Conservation (phyloP, 1,140 invertebrate genomes). For the Drosophila azteca region DNA sequence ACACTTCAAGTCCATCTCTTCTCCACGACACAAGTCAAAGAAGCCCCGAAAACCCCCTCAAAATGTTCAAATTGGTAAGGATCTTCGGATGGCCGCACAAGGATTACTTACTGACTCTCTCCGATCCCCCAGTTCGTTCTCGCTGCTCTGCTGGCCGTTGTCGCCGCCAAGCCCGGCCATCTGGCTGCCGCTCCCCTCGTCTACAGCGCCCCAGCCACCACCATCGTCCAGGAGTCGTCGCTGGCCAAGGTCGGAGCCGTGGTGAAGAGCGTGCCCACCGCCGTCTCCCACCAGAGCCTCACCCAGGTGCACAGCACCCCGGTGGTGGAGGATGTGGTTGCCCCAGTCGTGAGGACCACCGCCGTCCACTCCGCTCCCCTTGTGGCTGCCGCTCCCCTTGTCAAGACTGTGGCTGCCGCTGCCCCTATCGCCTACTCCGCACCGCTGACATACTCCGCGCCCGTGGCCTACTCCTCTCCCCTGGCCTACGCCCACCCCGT, state of each 20-base stretch:
- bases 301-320: slow-evolving; percentile 74
- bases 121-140: slow-evolving; percentile 84
- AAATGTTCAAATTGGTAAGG: slow-evolving; percentile 84
- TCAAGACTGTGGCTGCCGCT: slow-evolving; percentile 26
- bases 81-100: background rate
- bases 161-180: slow-evolving; percentile 84
- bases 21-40: slow-evolving; percentile 54
- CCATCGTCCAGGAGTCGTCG: slow-evolving; percentile 61
- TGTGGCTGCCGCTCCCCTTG: slow-evolving; percentile 34
- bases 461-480: slow-evolving; percentile 32
- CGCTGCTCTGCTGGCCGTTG: slow-evolving; percentile 85
- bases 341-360: slow-evolving; percentile 72
- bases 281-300: slow-evolving; percentile 84
- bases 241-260: slow-evolving; percentile 78
- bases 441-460: slow-evolving; percentile 44
- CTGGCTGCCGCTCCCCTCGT: slow-evolving; percentile 64
- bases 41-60: slow-evolving; percentile 48
- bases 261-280: slow-evolving; percentile 82
- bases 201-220: slow-evolving; percentile 55
- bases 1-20: slow-evolving; percentile 60
- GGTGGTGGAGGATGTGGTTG: slow-evolving; percentile 69
- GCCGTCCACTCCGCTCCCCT: slow-evolving; percentile 55
- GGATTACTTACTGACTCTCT: slow-evolving; percentile 5
- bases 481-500: slow-evolving; percentile 43
- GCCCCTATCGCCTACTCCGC: slow-evolving; percentile 45